phyloP scores from a whole-genome alignment of 1,140 invertebrate species.

The Aphelinus atriplicis region DNA sequence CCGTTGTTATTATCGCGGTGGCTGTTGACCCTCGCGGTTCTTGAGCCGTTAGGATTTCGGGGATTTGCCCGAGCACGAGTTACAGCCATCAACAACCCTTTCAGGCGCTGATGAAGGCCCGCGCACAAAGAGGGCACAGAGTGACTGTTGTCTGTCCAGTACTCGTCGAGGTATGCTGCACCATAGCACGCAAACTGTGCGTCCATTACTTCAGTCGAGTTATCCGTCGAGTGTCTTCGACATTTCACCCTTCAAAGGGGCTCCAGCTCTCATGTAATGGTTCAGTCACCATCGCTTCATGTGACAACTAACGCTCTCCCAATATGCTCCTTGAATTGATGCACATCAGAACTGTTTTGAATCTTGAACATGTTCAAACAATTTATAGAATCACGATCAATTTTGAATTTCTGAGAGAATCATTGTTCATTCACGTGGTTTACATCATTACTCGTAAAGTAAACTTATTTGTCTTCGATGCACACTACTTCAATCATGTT shows the following conservation, averaged over 20 bases:
- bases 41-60: slow-evolving; percentile 36
- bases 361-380: too few species aligned
- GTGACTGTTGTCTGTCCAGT: slow-evolving; percentile 70
- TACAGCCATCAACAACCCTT: slow-evolving; percentile 73
- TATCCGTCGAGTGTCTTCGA: slow-evolving; percentile 23
- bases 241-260: neutral
- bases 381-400: too few species aligned
- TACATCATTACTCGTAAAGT: too few species aligned
- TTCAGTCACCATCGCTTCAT: too few species aligned
- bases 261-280: neutral
- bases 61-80: slow-evolving; percentile 66
- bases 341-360: too few species aligned
- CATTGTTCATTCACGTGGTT: too few species aligned
- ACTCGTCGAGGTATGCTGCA: slow-evolving; percentile 56
- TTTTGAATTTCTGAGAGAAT: too few species aligned
- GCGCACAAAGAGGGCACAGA: slow-evolving; percentile 69
- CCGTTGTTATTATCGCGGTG: neutral
- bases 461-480: too few species aligned
- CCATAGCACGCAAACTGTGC: neutral
- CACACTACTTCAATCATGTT: too few species aligned
- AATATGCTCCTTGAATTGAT: neutral
- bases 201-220: slow-evolving; percentile 30
- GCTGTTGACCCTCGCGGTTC: neutral
- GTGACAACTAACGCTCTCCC: neutral
- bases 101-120: slow-evolving; percentile 67